A percentile compares a stretch with the other conserved stretches of the same genome.
These are phyloP conservation scores for Caenorhabditis wallacei DNA, from an alignment of 2,888 invertebrate species.

Conservation along the genomic window DNA sequence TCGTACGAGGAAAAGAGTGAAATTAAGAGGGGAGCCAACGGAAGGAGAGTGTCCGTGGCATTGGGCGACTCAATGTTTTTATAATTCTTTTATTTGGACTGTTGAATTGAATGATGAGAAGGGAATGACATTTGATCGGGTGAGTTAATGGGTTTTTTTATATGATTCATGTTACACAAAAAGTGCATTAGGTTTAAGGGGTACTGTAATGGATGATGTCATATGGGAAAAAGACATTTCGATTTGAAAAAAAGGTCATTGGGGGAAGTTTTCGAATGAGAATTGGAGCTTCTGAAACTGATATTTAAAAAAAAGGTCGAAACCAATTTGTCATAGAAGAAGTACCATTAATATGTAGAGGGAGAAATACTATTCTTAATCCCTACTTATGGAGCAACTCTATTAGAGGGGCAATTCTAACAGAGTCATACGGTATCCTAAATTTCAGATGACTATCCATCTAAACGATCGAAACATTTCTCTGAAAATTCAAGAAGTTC, in stretches of 20 bases:
- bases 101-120: conserved; percentile 11
- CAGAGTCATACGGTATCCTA: too few species aligned
- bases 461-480: neutral
- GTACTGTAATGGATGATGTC: conserved; percentile 9
- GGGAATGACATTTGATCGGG: conserved; percentile 3
- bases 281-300: too few species aligned
- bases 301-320: too few species aligned
- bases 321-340: too few species aligned
- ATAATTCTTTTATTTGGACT: conserved; percentile 63
- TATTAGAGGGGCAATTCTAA: too few species aligned
- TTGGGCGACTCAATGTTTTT: conserved; percentile 66
- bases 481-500: conserved; percentile 18
- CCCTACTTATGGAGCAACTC: too few species aligned
- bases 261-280: too few species aligned
- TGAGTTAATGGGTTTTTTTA: conserved; percentile 9
- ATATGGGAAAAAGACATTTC: neutral
- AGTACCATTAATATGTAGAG: too few species aligned
- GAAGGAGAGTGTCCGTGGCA: conserved; percentile 70
- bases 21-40: conserved; percentile 50
- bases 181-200: neutral
- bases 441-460: conserved; percentile 33
- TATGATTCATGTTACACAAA: too few species aligned
- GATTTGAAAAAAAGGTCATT: too few species aligned
- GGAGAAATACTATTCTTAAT: too few species aligned
- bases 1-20: conserved; percentile 17